Conservation (phyloP, 2,797 vertebrate genomes). For the Melanotaenia trifasciata region DNA sequence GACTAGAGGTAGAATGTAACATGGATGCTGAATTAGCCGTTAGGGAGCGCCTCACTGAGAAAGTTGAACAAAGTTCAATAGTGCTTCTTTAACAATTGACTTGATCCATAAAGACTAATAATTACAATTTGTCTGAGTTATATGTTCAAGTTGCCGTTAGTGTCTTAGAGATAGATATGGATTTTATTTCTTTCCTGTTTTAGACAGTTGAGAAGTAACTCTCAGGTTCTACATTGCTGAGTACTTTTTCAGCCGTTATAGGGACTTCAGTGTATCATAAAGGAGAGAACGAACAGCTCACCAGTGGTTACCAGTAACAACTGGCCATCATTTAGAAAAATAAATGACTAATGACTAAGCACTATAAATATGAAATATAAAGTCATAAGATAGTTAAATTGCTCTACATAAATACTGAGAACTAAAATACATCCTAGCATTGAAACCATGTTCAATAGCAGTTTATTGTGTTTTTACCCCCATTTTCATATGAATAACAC, state of each 20-base stretch:
- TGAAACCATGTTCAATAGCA: too few species aligned
- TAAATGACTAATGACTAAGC: too few species aligned
- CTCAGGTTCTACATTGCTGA: constrained; percentile 9
- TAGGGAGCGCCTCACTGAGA: not conserved
- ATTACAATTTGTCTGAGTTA: not conserved
- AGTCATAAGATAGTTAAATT: too few species aligned
- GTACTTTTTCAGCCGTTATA: constrained; percentile 40
- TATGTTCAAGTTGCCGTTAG: not conserved
- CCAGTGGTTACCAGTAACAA: constrained; percentile 61
- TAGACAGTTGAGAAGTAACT: constrained; percentile 15
- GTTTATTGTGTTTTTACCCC: not conserved
- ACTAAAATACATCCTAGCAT: too few species aligned
- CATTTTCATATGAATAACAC: not conserved
- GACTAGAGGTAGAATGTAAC: too few species aligned
- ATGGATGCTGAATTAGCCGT: too few species aligned
- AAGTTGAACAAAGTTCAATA: too few species aligned
- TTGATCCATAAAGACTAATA: not conserved
- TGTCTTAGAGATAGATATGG: not conserved
- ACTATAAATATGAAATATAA: too few species aligned
- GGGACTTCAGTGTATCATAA: constrained; percentile 36
- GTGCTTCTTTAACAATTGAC: not conserved
- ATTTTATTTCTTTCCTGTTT: not conserved
- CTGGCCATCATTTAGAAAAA: constrained; percentile 42
- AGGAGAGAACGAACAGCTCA: constrained; percentile 51
- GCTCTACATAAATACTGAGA: too few species aligned